phyloP scores from a whole-genome alignment of 2,797 vertebrate genomes.

The Macrochelys suwanniensis region DNA sequence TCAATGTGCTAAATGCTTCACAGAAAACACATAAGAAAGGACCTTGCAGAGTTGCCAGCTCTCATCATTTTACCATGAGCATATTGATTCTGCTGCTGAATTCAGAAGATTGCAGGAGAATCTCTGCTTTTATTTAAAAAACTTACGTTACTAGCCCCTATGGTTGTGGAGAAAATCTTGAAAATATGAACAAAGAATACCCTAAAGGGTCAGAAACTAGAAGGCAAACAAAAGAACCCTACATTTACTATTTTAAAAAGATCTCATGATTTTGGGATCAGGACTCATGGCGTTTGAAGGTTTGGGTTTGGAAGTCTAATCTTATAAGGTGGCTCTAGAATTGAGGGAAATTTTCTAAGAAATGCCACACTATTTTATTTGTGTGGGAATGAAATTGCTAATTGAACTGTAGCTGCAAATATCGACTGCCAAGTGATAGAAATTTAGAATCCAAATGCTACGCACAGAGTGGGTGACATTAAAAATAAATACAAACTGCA shows the following conservation, averaged over 20 bases:
- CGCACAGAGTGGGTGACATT: neutral
- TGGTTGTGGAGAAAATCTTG: neutral
- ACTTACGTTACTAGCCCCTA: neutral
- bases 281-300: neutral
- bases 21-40: neutral
- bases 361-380: neutral
- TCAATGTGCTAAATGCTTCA: neutral
- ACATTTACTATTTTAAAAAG: neutral
- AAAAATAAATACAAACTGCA: neutral
- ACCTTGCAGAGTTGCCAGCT: neutral
- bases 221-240: neutral
- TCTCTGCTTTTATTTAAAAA: neutral
- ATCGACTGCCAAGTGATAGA: neutral
- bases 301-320: neutral
- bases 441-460: neutral
- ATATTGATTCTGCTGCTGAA: neutral
- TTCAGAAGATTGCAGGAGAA: neutral
- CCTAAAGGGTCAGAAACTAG: neutral
- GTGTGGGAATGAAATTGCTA: neutral
- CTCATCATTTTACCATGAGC: neutral
- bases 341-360: neutral
- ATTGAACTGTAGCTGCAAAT: neutral
- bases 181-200: neutral
- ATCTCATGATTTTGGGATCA: neutral
- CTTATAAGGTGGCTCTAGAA: neutral